Evolutionary conservation across 2,797 vertebrate species (phyloP).

Genomic region (Onychomys torridus): DNA sequence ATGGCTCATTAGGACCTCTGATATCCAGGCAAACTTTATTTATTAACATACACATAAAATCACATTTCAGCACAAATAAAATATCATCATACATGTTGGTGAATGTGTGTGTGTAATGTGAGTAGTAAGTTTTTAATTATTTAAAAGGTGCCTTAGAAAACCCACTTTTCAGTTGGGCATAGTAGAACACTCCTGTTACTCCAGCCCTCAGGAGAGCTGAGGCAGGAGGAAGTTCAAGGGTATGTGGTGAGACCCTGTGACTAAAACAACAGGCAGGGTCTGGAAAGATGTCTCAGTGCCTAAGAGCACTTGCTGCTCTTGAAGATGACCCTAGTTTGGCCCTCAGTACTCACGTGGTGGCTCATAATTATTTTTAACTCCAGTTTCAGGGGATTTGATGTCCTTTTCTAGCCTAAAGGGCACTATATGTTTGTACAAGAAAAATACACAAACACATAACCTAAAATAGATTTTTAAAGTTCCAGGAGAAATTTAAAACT

Average conservation of each 20-base stretch:
- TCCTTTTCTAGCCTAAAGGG: background rate
- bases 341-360: background rate
- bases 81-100: too few relatives aligned
- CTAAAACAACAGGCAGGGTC: background rate
- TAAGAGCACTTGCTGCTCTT: background rate
- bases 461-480: background rate
- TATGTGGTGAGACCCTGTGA: background rate
- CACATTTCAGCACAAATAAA: too few relatives aligned
- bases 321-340: too few relatives aligned
- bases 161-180: background rate
- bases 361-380: background rate
- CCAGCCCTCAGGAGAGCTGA: background rate
- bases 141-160: slow-evolving; percentile 2
- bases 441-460: background rate
- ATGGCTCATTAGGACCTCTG: too few relatives aligned
- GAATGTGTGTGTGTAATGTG: background rate
- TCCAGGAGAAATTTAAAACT: background rate
- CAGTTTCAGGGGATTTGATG: background rate
- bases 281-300: background rate
- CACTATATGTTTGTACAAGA: background rate
- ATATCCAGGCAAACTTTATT: too few relatives aligned
- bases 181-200: background rate
- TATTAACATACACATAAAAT: too few relatives aligned
- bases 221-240: background rate
- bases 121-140: background rate